These are phyloP conservation scores for Drosophila tristis DNA, from an alignment of 1,140 invertebrate species.

Conservation along the genomic window DNA sequence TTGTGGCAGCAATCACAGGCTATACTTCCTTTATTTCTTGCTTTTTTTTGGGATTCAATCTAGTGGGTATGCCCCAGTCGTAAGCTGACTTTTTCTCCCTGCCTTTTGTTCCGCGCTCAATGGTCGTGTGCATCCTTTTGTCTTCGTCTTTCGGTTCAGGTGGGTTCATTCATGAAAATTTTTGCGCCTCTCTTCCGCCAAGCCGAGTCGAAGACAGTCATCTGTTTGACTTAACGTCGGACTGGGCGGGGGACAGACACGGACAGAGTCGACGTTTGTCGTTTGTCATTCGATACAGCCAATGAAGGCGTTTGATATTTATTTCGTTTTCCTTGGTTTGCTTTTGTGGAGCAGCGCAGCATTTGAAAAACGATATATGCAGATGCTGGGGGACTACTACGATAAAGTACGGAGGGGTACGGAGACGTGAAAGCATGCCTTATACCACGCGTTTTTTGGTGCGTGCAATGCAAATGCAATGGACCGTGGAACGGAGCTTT, in stretches of 20 bases:
- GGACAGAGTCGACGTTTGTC: slow-evolving; percentile 50
- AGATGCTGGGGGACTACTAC: background rate
- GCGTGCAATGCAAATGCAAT: slow-evolving; percentile 76
- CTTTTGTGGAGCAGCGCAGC: slow-evolving; percentile 19
- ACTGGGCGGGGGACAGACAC: slow-evolving; percentile 1
- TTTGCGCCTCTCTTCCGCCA: slow-evolving; percentile 33
- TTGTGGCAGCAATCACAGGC: too few species aligned
- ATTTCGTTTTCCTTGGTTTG: slow-evolving; percentile 30
- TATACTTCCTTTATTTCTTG: too few species aligned
- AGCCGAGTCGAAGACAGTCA: slow-evolving; percentile 37
- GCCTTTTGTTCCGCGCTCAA: background rate
- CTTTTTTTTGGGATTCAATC: too few species aligned
- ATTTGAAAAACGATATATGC: slow-evolving; percentile 71
- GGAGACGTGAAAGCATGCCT: slow-evolving; percentile 4
- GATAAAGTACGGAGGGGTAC: background rate
- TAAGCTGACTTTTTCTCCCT: background rate
- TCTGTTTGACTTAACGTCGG: slow-evolving; percentile 62
- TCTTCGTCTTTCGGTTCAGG: slow-evolving; percentile 24
- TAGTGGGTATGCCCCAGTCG: too few species aligned
- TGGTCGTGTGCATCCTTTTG: slow-evolving; percentile 49
- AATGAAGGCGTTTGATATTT: slow-evolving; percentile 66
- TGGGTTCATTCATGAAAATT: slow-evolving; percentile 66
- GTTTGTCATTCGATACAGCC: slow-evolving; percentile 73
- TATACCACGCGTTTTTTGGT: slow-evolving; percentile 71
- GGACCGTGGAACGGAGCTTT: slow-evolving; percentile 39